Evolutionary conservation across 2,888 invertebrate genomes (phyloP).

Genomic region (Platycheirus rosarum): DNA sequence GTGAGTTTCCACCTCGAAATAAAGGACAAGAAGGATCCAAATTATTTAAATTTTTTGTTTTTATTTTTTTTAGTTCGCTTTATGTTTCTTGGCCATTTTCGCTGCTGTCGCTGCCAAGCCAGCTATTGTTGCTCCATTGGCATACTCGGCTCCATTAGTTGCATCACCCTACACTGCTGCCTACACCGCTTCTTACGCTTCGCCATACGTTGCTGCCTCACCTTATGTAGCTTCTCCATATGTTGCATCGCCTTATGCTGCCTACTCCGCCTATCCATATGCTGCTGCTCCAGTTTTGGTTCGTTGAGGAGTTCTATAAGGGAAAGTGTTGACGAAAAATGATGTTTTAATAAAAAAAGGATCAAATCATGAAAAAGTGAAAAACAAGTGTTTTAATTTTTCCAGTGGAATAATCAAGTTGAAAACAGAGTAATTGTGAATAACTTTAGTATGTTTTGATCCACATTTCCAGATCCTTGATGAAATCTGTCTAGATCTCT

Average conservation of each 20-base stretch:
- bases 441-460: too few species aligned
- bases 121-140: conserved; percentile 77
- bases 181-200: conserved; percentile 77
- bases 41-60: too few species aligned
- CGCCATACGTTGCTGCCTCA: conserved; percentile 77
- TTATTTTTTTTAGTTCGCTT: conserved; percentile 60
- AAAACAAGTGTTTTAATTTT: too few species aligned
- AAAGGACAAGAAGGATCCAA: neutral
- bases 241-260: conserved; percentile 76
- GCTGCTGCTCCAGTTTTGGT: too few species aligned
- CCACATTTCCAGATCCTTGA: too few species aligned
- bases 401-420: too few species aligned
- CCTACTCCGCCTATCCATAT: conserved; percentile 77
- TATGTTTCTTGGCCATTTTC: conserved; percentile 78
- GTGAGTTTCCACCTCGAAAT: conserved; percentile 77
- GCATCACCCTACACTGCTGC: conserved; percentile 76
- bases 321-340: neutral
- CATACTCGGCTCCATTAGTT: conserved; percentile 77
- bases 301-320: too few species aligned
- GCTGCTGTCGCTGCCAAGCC: conserved; percentile 79
- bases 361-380: too few species aligned
- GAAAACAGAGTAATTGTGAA: too few species aligned
- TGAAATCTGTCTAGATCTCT: too few species aligned
- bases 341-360: too few species aligned
- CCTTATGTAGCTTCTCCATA: conserved; percentile 75